These are phyloP conservation scores for Centropristis striata DNA, from an alignment of 2,113 vertebrate species.

Conservation along the genomic window DNA sequence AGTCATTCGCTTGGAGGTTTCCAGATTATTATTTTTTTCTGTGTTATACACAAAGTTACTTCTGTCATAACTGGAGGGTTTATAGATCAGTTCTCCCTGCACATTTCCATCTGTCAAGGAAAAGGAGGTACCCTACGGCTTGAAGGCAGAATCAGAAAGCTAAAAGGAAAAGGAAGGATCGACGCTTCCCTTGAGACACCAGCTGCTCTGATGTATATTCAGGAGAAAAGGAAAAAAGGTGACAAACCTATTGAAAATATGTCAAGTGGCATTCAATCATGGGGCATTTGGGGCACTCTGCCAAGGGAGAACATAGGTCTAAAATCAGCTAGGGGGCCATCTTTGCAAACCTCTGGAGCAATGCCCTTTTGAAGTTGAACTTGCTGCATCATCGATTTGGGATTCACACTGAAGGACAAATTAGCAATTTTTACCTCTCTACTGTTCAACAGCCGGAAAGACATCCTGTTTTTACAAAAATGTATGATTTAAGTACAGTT, in stretches of 20 bases:
- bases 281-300: conserved; percentile 62
- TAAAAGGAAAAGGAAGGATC: conserved; percentile 52
- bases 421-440: not conserved
- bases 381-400: conserved; percentile 74
- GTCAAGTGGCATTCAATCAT: conserved; percentile 81
- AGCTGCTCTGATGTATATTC: conserved; percentile 81
- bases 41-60: conserved; percentile 37
- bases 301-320: conserved; percentile 62
- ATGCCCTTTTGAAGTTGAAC: conserved; percentile 70
- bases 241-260: conserved; percentile 83
- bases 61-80: conserved; percentile 45
- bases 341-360: conserved; percentile 54
- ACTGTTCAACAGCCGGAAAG: not conserved
- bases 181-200: conserved; percentile 55
- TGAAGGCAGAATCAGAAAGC: conserved; percentile 52
- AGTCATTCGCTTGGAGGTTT: conserved; percentile 29
- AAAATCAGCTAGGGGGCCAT: conserved; percentile 65
- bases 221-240: conserved; percentile 82
- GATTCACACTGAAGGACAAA: conserved; percentile 53
- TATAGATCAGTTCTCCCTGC: conserved; percentile 44
- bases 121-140: conserved; percentile 47
- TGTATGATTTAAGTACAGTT: not conserved
- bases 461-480: not conserved
- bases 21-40: conserved; percentile 11
- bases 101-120: conserved; percentile 58